Conservation (phyloP, 2,888 invertebrate genomes). For the Exocentrus adspersus region DNA sequence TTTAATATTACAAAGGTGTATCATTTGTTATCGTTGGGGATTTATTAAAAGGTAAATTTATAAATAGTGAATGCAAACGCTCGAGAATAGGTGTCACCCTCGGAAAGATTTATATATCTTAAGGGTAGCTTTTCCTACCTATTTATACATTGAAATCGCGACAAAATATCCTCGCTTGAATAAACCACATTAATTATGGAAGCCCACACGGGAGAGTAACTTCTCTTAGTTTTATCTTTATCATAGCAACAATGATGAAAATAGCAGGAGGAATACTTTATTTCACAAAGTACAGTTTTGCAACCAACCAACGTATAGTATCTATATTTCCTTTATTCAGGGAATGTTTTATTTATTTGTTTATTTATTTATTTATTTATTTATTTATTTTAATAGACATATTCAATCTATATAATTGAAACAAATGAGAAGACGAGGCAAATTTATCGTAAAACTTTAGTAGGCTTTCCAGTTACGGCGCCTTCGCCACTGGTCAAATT, state of each 20-base stretch:
- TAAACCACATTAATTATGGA: constrained; percentile 27
- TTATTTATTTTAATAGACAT: too few relatives aligned
- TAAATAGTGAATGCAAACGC: constrained; percentile 39
- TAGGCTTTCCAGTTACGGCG: too few relatives aligned
- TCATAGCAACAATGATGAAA: not conserved
- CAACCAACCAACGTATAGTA: too few relatives aligned
- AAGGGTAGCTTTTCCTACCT: constrained; percentile 20
- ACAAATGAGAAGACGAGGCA: too few relatives aligned
- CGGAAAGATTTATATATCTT: constrained; percentile 44
- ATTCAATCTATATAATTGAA: too few relatives aligned
- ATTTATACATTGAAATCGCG: constrained; percentile 30
- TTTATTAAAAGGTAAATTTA: constrained; percentile 46
- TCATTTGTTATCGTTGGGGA: constrained; percentile 42
- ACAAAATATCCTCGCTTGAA: constrained; percentile 29
- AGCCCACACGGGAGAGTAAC: not conserved
- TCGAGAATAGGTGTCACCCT: constrained; percentile 40
- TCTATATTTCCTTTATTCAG: too few relatives aligned
- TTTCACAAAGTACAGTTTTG: too few relatives aligned
- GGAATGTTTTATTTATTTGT: too few relatives aligned
- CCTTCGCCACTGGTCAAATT: too few relatives aligned
- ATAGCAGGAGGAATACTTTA: not conserved
- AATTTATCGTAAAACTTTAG: too few relatives aligned
- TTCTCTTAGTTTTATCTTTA: not conserved
- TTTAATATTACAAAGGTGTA: constrained; percentile 43
- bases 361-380: too few relatives aligned